phyloP scores from a whole-genome alignment of 2,113 vertebrate species.

The Puntigrus tetrazona region DNA sequence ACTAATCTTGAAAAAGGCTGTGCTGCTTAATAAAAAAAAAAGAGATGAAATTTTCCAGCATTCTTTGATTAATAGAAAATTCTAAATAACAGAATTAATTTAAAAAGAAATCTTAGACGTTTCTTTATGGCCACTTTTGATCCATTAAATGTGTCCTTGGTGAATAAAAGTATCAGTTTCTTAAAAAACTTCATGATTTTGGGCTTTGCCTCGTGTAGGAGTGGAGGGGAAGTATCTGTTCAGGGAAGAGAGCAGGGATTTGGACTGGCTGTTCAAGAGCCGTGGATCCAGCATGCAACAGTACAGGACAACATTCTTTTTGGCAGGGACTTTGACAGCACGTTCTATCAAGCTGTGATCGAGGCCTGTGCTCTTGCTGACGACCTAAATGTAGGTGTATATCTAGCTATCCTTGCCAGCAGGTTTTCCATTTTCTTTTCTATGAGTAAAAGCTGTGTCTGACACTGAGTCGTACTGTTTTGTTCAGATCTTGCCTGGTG shows the following conservation, averaged over 20 bases:
- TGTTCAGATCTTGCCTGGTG: conserved; percentile 85
- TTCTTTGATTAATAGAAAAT: not conserved
- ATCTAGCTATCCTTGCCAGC: not conserved
- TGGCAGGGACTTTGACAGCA: conserved; percentile 81
- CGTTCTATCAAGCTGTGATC: conserved; percentile 83
- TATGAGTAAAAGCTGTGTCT: not conserved
- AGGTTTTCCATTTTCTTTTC: not conserved
- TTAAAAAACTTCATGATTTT: not conserved
- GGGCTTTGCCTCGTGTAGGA: conserved; percentile 69
- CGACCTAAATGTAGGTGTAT: conserved; percentile 84
- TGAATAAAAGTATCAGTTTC: too few relatives aligned
- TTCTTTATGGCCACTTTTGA: not conserved
- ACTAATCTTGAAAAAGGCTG: too few relatives aligned
- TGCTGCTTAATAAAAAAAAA: too few relatives aligned
- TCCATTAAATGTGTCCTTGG: too few relatives aligned
- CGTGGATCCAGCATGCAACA: conserved; percentile 95
- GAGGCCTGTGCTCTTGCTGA: conserved; percentile 89
- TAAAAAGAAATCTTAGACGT: not conserved
- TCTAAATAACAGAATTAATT: not conserved
- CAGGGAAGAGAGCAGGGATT: conserved; percentile 83
- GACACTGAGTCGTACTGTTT: not conserved
- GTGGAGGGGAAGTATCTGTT: conserved; percentile 78
- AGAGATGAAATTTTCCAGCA: not conserved
- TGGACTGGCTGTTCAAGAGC: conserved; percentile 87
- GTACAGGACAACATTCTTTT: conserved; percentile 94